Base-by-base conservation (phyloP, 1,140 invertebrate genomes). In the Camponotus pennsylvanicus region DNA sequence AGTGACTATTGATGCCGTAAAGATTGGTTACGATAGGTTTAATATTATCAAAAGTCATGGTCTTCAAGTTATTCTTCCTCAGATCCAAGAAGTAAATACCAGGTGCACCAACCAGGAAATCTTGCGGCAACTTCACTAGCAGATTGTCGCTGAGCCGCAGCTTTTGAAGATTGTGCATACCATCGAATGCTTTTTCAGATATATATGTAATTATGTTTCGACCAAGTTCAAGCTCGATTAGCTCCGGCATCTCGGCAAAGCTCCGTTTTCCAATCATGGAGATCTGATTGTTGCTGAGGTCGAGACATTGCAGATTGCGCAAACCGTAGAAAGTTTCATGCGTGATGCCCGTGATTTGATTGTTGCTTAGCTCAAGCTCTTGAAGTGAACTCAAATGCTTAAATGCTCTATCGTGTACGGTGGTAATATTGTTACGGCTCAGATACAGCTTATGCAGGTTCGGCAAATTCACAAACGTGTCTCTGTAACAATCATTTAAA, bases 91-190 rank as follows among this genome's bases (percentile, higher is more conserved):
- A 96, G 82, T 96, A 95, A 1, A 98, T 94, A 2, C 96, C 96
- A 4, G 96, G 95, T 0, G 97, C 96, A 13, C 96, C 96, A 64
- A 95, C 95, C 71, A 98, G 96, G 76, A 97, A 95, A 37, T 96
- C 96, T 13, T 96, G 95, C 76, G 96, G 96, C 73, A 98, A 95
- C 7, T 94, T 95, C 21, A 96, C 96, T 13, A 98, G 95, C 89
- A 97, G 96, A 95, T 98, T 98, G 86, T 97, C 97, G 89, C 96
- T 96, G 34, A 98, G 95, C 87, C 96, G 96, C 70, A 98, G 93
- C 77, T 96, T 96, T 90, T 95, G 95, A 67, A 98, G 94, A 84
- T 96, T 96, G 66, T 96, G 96, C 91, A 98, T 93, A 0, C 97
- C 97, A 27, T 96, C 96, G 73, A 98, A 96, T 1, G 97, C 97